Evolutionary conservation across 30 jellyfish, hydroid and myxozoan species (phyloP), one percentile per base, ranked within the genome.

Genomic region (Mastigias papua): DNA sequence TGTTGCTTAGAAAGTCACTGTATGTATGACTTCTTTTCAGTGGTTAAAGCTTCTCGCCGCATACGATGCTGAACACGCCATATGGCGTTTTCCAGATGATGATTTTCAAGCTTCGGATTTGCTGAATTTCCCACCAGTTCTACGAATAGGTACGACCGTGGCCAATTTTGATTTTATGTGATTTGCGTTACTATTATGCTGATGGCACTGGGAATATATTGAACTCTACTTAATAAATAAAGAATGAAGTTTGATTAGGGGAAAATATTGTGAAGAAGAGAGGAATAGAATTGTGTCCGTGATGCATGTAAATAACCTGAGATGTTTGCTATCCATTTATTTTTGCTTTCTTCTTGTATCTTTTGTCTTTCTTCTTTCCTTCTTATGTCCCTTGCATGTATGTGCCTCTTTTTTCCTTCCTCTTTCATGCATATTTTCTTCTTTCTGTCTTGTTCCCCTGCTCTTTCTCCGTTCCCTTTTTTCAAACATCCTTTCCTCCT

Each of bases 41-140:
- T 85, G 94, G 94, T 26, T 77, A 21, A 85, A 85, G n/a, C 84
- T 85, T 20, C 83, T 85, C 30, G 88, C 79, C 20, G 79, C 82
- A 11, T 15, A 65, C 42, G 83, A 72, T 20, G 82, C 88, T 21
- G 89, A 68, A 16, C 78, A 73, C 22, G 72, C 88, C 35, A 61
- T 82, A 51, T 85, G 94, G 94, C 80, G 92, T 9, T 85, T 85
- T 73, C 88, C 94, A 21, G 88, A 42, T 27, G 94, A 77, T 0
- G 94, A 85, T 73, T 85, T 85, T 73, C 46, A 32, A 42, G 26
- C 57, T 48, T 31, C 64, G 23, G 89, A 74, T 61, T 46, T 61
- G 34, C 64, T 85, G 68, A 85, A 85, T 85, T 85, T 85, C 30
- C 94, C 94, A 0, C 94, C 94, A 19, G 89, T 73, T 27, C 61